Evolutionary conservation across 1,140 invertebrate species (phyloP).

Genomic region (Carposina sasakii): DNA sequence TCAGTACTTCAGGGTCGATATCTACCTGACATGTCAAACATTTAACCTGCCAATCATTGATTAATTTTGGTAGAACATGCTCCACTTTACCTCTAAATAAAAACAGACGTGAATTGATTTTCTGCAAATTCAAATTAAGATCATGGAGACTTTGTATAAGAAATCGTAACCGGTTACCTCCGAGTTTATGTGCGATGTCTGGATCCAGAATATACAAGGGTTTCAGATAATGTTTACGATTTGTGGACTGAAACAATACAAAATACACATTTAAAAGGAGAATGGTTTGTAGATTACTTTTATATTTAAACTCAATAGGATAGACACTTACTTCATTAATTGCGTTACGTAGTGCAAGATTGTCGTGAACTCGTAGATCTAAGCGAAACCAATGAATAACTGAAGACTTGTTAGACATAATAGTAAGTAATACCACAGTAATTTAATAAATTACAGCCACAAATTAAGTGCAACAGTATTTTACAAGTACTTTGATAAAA

Average conservation of each 20-base stretch:
- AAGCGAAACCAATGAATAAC: constrained; percentile 82
- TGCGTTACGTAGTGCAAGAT: constrained; percentile 77
- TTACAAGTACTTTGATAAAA: neutral
- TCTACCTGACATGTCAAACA: constrained; percentile 80
- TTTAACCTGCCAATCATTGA: constrained; percentile 80
- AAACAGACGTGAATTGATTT: constrained; percentile 74
- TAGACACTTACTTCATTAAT: constrained; percentile 64
- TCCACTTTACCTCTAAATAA: constrained; percentile 78
- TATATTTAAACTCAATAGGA: neutral
- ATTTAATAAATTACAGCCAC: neutral
- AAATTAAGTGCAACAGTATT: neutral
- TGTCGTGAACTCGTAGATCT: constrained; percentile 81
- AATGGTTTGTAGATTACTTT: neutral
- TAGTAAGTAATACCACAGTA: neutral
- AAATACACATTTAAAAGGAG: constrained; percentile 14
- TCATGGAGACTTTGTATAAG: constrained; percentile 79
- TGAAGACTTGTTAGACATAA: constrained; percentile 43
- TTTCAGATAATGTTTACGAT: constrained; percentile 67
- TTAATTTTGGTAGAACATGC: constrained; percentile 76
- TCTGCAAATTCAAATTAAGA: constrained; percentile 75
- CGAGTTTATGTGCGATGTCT: constrained; percentile 76
- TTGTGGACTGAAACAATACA: constrained; percentile 53
- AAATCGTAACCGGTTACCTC: constrained; percentile 80
- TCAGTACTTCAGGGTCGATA: constrained; percentile 79
- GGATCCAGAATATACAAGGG: constrained; percentile 82